A percentile compares a stretch with the other conserved stretches of the same genome.
phyloP scores from a whole-genome alignment of 2,113 vertebrate species.

The Macquaria australasica region DNA sequence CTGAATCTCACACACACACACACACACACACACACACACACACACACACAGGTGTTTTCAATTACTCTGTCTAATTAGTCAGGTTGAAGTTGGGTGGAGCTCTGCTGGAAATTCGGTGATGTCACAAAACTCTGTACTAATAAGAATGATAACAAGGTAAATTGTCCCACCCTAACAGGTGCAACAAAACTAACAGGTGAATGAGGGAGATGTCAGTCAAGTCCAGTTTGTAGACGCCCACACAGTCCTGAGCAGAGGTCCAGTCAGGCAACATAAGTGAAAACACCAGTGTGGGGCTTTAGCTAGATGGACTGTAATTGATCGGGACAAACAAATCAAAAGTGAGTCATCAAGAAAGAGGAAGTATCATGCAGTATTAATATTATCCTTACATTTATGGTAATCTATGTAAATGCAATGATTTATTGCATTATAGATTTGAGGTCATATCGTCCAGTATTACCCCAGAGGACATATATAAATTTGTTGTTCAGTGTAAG shows the following conservation, averaged over 20 bases:
- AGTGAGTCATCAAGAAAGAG: background rate
- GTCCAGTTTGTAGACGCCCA: background rate
- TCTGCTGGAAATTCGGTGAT: background rate
- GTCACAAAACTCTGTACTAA: background rate
- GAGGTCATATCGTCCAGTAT: too few species aligned
- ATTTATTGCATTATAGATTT: too few species aligned
- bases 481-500: too few species aligned
- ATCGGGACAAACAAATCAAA: background rate
- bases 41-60: background rate
- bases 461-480: too few species aligned
- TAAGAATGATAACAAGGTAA: background rate
- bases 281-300: background rate
- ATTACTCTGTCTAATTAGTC: background rate
- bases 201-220: conserved; percentile 27
- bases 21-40: background rate
- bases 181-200: conserved; percentile 6
- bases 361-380: background rate
- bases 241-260: background rate
- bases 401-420: too few species aligned
- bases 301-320: background rate
- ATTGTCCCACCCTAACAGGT: background rate
- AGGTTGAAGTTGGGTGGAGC: background rate
- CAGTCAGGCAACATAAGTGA: background rate
- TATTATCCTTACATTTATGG: too few species aligned
- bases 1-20: background rate